Evolutionary conservation across 53 echinoderm and acorn worm genomes (phyloP).

Genomic region (Arbacia lixula): DNA sequence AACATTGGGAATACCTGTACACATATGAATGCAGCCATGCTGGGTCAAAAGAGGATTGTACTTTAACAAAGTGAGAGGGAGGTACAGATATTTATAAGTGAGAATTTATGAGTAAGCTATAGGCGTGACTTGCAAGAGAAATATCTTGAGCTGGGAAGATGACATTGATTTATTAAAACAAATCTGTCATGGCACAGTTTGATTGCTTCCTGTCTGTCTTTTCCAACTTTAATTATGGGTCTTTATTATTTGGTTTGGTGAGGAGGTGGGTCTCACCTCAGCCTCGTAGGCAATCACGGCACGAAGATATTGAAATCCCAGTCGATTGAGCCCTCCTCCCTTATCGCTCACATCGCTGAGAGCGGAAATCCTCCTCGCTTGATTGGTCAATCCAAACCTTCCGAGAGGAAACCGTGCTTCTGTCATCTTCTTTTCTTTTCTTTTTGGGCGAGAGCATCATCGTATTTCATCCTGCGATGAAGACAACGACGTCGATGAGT

Average conservation of each 20-base stretch:
- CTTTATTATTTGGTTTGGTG: conserved; percentile 1
- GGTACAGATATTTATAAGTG: too few relatives aligned
- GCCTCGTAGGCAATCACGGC: neutral
- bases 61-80: too few relatives aligned
- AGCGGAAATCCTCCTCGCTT: conserved; percentile 49
- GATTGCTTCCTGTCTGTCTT: too few relatives aligned
- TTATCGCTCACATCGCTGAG: conserved; percentile 9
- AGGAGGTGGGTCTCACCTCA: conserved; percentile 9
- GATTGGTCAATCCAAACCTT: conserved; percentile 38
- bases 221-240: neutral
- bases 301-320: conserved; percentile 24
- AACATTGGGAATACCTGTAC: too few relatives aligned
- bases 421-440: conserved; percentile 15
- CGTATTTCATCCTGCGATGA: conserved; percentile 14
- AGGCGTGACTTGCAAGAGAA: too few relatives aligned
- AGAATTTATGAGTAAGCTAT: too few relatives aligned
- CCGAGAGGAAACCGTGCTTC: conserved; percentile 29
- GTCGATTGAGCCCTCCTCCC: neutral
- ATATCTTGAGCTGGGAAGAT: too few relatives aligned
- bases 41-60: too few relatives aligned
- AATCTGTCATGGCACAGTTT: too few relatives aligned
- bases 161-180: too few relatives aligned
- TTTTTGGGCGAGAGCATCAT: too few relatives aligned
- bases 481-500: conserved; percentile 10
- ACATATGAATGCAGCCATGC: too few relatives aligned